phyloP scores from a whole-genome alignment of 2,888 invertebrate genomes.

The Drosophila mimetica region DNA sequence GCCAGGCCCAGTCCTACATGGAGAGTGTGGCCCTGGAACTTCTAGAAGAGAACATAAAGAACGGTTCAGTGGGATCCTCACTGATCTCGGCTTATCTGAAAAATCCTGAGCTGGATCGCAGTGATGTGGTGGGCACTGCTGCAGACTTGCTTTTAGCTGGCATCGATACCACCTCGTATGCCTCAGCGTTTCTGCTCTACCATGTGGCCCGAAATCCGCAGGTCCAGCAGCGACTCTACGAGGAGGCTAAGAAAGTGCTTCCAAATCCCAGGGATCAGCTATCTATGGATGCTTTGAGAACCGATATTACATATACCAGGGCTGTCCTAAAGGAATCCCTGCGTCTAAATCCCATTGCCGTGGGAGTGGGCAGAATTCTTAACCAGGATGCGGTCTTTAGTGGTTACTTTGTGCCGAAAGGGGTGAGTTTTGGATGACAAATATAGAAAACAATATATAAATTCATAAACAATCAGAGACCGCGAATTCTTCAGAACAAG shows the following conservation, averaged over 20 bases:
- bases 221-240: conserved; percentile 88
- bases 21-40: conserved; percentile 90
- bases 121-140: conserved; percentile 93
- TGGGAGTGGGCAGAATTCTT: conserved; percentile 92
- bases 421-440: conserved; percentile 85
- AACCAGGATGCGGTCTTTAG: conserved; percentile 89
- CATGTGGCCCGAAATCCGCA: conserved; percentile 89
- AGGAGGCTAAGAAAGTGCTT: conserved; percentile 87
- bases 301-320: conserved; percentile 89
- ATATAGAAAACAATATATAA: too few relatives aligned
- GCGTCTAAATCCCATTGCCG: conserved; percentile 92
- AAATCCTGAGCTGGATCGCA: conserved; percentile 89
- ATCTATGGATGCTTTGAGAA: conserved; percentile 86
- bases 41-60: conserved; percentile 86
- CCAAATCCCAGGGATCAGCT: conserved; percentile 85
- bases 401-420: conserved; percentile 90
- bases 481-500: too few relatives aligned
- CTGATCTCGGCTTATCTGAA: conserved; percentile 89
- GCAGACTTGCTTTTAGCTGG: conserved; percentile 94
- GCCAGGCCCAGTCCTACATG: conserved; percentile 89
- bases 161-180: conserved; percentile 93
- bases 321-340: conserved; percentile 94
- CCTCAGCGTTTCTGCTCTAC: conserved; percentile 91
- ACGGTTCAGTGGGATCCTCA: conserved; percentile 80
- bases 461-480: too few relatives aligned